Base-by-base conservation (phyloP, 2,113 vertebrate species). In the Antennarius striatus region DNA sequence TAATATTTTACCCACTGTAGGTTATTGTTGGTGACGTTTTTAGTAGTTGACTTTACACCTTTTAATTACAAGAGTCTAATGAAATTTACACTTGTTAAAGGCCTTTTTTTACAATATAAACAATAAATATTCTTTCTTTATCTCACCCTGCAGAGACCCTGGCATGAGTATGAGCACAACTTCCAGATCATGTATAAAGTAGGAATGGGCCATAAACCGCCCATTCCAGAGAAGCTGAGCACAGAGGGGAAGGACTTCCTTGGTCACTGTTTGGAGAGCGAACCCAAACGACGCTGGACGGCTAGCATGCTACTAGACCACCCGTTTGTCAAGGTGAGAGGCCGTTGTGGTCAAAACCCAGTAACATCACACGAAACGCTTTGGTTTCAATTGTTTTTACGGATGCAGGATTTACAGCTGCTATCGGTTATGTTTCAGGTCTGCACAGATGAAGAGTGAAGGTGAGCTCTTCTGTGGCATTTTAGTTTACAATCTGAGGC, bases 171-270 rank as follows among this genome's bases (percentile, higher is more conserved):
- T 1, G 97, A 99, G 79, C 97, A 99, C 93, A 99, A 99, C 92
- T 99, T 98, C 83, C 98, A 99, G 92, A 99, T 99, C 63, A 99
- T 99, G 98, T 99, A 99, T 86, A 96, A 94, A 91, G 98, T 99
- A 76, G 98, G 98, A 9, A 99, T 99, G 98, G 98, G 98, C 52
- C 97, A 99, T 73, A 99, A 98, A 81, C 98, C 98, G 0, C 96
- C 97, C 1, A 94, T 98, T 83, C 98, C 98, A 0, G 98, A 99
- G 81, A 94, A 95, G 80, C 86, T 99, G 82, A 98, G 96, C 90
- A 96, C 94, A 0, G 98, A 99, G 90, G 98, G 98, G 29, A 99
- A 99, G 86, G 97, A 97, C 86, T 99, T 95, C 89, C 94, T 99
- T 22, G 90, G 91, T 15, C 97, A 96, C 92, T 99, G 98, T 90